Conservation (phyloP, 64 coral and sea anemone genomes). For the Montipora capricornis region DNA sequence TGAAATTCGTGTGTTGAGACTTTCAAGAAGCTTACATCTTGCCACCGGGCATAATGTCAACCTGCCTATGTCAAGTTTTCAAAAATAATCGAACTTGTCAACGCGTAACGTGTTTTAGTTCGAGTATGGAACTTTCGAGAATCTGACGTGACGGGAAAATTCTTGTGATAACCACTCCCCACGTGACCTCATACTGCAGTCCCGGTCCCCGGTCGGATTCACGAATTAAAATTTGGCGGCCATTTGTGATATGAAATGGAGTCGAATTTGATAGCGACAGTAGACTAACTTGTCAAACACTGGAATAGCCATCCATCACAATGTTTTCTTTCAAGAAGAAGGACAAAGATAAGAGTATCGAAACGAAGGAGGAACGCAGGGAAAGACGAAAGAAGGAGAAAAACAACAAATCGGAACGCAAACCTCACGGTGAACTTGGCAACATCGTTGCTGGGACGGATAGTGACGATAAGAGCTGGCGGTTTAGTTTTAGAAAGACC, state of each 20-base stretch:
- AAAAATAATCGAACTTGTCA: not conserved
- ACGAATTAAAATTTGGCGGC: constrained; percentile 98
- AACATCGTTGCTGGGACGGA: constrained; percentile 82
- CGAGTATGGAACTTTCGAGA: not conserved
- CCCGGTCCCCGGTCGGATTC: constrained; percentile 69
- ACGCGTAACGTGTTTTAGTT: too few species aligned
- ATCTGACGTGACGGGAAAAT: constrained; percentile 18
- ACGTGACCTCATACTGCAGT: constrained; percentile 66
- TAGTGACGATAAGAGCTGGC: constrained; percentile 50
- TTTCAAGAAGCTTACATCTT: not conserved
- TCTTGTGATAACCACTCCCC: not conserved
- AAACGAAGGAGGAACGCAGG: constrained; percentile 88
- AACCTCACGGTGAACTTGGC: constrained; percentile 57
- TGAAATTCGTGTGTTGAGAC: not conserved
- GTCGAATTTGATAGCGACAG: constrained; percentile 56
- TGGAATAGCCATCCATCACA: constrained; percentile 20
- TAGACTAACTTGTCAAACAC: constrained; percentile 15
- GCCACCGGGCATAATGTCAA: not conserved
- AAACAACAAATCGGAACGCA: constrained; percentile 79
- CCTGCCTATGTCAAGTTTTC: not conserved
- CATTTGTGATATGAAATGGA: constrained; percentile 61
- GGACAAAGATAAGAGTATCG: constrained; percentile 84
- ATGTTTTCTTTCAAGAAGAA: constrained; percentile 99
- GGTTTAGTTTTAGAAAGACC: constrained; percentile 88
- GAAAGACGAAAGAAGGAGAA: constrained; percentile 89